Evolutionary conservation across 1,140 invertebrate species (phyloP), one percentile per base, ranked within the genome.

Genomic region (Episyrphus balteatus): DNA sequence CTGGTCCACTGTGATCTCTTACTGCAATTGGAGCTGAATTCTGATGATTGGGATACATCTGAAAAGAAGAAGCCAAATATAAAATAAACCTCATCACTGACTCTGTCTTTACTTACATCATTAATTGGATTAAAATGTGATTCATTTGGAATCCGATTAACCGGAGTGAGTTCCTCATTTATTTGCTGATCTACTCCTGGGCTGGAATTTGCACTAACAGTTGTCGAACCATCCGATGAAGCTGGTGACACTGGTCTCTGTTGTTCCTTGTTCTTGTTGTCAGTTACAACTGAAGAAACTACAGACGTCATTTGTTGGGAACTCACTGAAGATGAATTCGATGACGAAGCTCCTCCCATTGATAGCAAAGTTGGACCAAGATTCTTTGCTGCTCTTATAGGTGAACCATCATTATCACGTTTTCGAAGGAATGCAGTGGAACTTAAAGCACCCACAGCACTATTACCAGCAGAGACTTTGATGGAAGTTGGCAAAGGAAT

Each of bases 161-260:
- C 54, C 21, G 46, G 42, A 21, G 58, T 49, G 52, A 71, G 58
- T 69, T 78, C 59, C 70, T 78, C 68, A 45, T 79, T 75, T 37
- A 77, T 73, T 39, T 75, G 74, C 51, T 85, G 83, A 33, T 81
- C 79, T 21, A 79, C 70, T 6, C 75, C 81, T 2, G 83, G 82
- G 32, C 82, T 84, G 0, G 82, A 84, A n/a, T 83, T 84, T 0
- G 83, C 83, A 2, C 83, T 86, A 2, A 86, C 79, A 1, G 84
- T 86, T 0, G 83, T 84, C 1, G 82, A 85, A n/a, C 84, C 83
- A 40, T 72, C 70, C 15, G 69, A 70, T 7, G 62, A 69, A 12
- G 59, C 64, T 10, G 63, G 61, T 15, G 63, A 65, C 2, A 55
- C 58, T 26, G 63, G 66, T 40, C 54, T 75, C 70, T 65, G 42